A percentile compares a stretch with the other conserved stretches of the same genome.
These are phyloP conservation scores for Oncorhynchus gorbuscha DNA, from an alignment of 2,113 vertebrate species.

Conservation along the genomic window DNA sequence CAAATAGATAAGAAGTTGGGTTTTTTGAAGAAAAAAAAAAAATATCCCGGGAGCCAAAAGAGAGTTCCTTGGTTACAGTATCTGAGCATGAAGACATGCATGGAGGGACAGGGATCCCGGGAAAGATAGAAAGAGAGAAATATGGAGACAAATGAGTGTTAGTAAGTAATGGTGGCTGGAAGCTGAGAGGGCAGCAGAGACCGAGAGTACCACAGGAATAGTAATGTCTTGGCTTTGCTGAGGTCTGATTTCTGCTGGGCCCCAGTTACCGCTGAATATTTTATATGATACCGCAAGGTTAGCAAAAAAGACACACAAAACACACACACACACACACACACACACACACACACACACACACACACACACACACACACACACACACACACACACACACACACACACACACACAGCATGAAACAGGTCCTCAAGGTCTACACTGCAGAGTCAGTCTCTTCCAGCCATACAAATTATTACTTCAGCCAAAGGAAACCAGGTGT, in stretches of 20 bases:
- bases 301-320: conserved; percentile 20
- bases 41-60: background rate
- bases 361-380: background rate
- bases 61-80: background rate
- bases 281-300: conserved; percentile 52
- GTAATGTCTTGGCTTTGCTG: conserved; percentile 36
- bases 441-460: too few relatives aligned
- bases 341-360: background rate
- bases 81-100: background rate
- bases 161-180: background rate
- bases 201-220: conserved; percentile 28
- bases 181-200: background rate
- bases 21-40: background rate
- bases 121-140: background rate
- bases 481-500: too few relatives aligned
- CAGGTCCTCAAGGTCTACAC: too few relatives aligned
- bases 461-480: too few relatives aligned
- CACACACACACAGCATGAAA: background rate
- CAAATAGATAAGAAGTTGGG: background rate
- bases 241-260: conserved; percentile 42
- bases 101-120: background rate
- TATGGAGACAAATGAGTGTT: background rate
- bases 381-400: background rate
- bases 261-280: conserved; percentile 49
- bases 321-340: conserved; percentile 3